phyloP scores from a whole-genome alignment of 1,140 invertebrate genomes.

The Akabosia matsudoensis region DNA sequence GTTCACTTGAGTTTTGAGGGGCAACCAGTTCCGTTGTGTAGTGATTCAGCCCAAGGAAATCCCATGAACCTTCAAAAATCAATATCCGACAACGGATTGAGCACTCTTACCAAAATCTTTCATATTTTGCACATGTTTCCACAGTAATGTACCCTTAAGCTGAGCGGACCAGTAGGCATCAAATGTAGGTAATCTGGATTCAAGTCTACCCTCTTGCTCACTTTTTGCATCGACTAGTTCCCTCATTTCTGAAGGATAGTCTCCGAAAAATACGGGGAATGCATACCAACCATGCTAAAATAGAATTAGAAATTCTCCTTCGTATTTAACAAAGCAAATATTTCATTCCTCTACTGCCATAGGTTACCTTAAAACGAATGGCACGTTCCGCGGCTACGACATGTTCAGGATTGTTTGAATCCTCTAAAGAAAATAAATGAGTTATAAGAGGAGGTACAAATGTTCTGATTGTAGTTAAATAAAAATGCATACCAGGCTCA shows the following conservation, averaged over 20 bases:
- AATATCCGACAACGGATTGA: background rate
- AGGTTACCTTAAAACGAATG: conserved; percentile 52
- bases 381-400: conserved; percentile 55
- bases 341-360: background rate
- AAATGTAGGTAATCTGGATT: conserved; percentile 38
- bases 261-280: conserved; percentile 37
- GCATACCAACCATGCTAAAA: conserved; percentile 41
- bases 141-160: conserved; percentile 23
- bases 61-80: conserved; percentile 42
- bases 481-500: conserved; percentile 52
- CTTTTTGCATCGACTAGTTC: conserved; percentile 35
- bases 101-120: background rate
- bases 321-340: background rate
- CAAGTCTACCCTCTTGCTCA: conserved; percentile 25
- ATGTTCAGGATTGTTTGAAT: conserved; percentile 51
- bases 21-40: conserved; percentile 47
- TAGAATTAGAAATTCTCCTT: background rate
- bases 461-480: background rate
- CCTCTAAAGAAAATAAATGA: conserved; percentile 1
- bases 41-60: conserved; percentile 54
- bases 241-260: conserved; percentile 51
- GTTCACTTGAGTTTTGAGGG: background rate
- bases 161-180: conserved; percentile 26
- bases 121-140: background rate
- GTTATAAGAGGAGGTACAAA: background rate